Base-by-base conservation (phyloP, 2,797 vertebrate genomes). In the Alfaro cultratus region DNA sequence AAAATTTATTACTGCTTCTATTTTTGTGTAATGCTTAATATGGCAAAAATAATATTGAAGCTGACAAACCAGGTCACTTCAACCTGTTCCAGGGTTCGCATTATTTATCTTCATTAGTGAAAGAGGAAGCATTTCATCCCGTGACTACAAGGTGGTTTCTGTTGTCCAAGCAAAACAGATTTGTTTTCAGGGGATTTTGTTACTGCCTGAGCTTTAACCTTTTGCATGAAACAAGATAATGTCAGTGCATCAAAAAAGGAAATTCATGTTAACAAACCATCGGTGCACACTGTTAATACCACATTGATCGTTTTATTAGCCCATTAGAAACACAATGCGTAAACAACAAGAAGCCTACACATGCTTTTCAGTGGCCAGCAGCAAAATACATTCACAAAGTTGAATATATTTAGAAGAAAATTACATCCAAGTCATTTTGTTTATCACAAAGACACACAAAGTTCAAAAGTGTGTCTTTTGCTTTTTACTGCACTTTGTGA, bases 251-350 rank as follows among this genome's bases (percentile, higher is more conserved):
- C 64, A 68, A 71, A n/a, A 45, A 68, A 39, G 26, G n/a, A 29
- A 64, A 76, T 64, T 45, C 1, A 31, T 46, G 3, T 41, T 16
- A 75, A 43, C 16, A 80, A 79, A 77, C n/a, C 7, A 80, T 0
- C 73, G 5, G 46, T 49, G 2, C 36, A 53, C 51, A 51, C 12
- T 68, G 31, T 76, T 73, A 46, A 9, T 73, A 36, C 0, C 55
- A 72, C 41, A 83, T 77, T 36, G n/a, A 73, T 91, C 68, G 55
- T 62, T 89, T 88, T 86, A 87, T 89, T 92, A 53, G 53, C 77
- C 53, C 12, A 39, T 29, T 13, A 73, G 60, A 87, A 85, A 83
- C 78, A 86, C 71, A 79, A 34, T 70, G 51, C 51, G 74, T 71
- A 80, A 80, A 12, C 29, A 83, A 57, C 7, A 86, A 57, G 29